Conservation (phyloP, 2,888 invertebrate species). For the Hypercompe scribonia region DNA sequence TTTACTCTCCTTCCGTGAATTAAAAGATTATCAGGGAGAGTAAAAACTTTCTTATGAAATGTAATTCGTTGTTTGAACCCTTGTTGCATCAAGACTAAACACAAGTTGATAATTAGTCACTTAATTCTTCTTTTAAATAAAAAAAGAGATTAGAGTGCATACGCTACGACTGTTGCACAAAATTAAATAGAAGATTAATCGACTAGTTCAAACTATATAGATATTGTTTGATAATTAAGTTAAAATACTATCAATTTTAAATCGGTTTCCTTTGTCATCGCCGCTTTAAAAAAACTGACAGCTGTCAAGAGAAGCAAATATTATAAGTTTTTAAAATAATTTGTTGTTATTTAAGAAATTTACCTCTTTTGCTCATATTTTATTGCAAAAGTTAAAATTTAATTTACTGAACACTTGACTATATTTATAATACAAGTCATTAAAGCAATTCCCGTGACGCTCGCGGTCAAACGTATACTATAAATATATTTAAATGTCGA, state of each 20-base stretch:
- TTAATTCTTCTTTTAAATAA: constrained; percentile 1
- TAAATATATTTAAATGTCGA: constrained; percentile 33
- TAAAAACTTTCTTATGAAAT: not conserved
- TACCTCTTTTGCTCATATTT: not conserved
- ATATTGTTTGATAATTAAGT: not conserved
- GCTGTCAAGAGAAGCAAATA: not conserved
- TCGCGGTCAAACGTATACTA: constrained; percentile 17
- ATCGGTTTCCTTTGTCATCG: not conserved
- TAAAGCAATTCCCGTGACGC: not conserved
- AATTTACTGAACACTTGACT: not conserved
- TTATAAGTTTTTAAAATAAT: not conserved
- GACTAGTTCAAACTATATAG: not conserved
- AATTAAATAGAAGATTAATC: not conserved
- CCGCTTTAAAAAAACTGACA: not conserved
- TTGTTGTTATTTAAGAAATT: not conserved
- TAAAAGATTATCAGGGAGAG: not conserved
- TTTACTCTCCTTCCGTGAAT: not conserved
- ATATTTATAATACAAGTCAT: not conserved
- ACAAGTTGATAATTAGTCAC: not conserved
- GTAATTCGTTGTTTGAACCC: not conserved
- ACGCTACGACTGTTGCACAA: not conserved
- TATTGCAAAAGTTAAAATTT: not conserved
- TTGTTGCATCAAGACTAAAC: not conserved
- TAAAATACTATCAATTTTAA: not conserved
- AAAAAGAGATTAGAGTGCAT: not conserved